Evolutionary conservation across 2,113 vertebrate genomes (phyloP).

Genomic region (Sebastes fasciatus): DNA sequence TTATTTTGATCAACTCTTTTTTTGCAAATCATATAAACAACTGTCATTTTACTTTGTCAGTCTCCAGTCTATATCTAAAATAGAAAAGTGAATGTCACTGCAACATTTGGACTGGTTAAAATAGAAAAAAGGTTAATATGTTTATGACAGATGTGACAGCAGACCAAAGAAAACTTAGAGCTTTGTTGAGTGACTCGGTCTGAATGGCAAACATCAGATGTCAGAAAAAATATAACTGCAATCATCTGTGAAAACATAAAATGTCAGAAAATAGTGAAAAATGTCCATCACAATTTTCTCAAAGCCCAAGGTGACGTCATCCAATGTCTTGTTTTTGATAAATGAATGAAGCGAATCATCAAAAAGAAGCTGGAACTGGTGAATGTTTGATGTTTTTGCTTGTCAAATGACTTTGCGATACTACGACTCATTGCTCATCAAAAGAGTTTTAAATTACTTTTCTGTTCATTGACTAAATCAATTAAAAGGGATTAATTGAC

Average conservation of each 20-base stretch:
- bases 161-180: neutral
- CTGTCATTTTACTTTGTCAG: neutral
- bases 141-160: neutral
- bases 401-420: too few relatives aligned
- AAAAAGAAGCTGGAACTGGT: too few relatives aligned
- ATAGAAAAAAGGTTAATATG: neutral
- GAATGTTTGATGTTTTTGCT: too few relatives aligned
- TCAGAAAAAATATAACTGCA: neutral
- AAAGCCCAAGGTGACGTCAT: neutral
- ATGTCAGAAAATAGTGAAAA: slow-evolving; percentile 6
- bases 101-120: neutral
- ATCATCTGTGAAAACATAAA: neutral
- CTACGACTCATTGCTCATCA: too few relatives aligned
- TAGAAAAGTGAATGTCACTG: neutral
- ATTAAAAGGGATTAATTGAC: too few relatives aligned
- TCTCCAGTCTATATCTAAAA: neutral
- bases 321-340: neutral
- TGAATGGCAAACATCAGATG: neutral
- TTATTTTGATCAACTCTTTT: neutral
- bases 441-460: too few relatives aligned
- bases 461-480: too few relatives aligned
- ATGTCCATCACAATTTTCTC: neutral
- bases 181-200: neutral
- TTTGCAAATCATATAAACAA: neutral
- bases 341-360: too few relatives aligned